These are phyloP conservation scores for Drosophila repleta DNA, from an alignment of 1,140 invertebrate species.

Conservation along the genomic window DNA sequence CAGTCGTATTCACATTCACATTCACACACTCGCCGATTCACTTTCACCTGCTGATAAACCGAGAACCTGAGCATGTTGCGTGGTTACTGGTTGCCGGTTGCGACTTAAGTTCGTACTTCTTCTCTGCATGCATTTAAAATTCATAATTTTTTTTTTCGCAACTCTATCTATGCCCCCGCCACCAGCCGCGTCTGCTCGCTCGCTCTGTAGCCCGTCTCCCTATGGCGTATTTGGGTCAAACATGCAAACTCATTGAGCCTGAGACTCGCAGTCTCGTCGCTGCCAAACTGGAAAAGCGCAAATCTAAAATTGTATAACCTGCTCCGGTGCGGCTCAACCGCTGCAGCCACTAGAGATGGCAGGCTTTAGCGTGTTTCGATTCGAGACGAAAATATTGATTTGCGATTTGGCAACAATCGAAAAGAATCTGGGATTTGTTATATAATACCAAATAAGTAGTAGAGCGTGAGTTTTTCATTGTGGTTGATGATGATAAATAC, in stretches of 20 bases:
- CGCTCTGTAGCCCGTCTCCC: conserved; percentile 10
- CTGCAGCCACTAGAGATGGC: conserved; percentile 16
- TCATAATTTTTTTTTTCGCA: conserved; percentile 35
- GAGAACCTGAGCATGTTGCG: conserved; percentile 43
- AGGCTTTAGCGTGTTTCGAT: not conserved
- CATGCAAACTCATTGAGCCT: conserved; percentile 76
- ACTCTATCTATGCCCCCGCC: conserved; percentile 13
- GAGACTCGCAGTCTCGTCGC: conserved; percentile 41
- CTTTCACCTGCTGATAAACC: conserved; percentile 57
- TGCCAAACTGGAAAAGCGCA: conserved; percentile 56
- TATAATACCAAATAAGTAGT: too few relatives aligned
- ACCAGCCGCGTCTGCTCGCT: conserved; percentile 7
- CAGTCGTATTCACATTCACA: conserved; percentile 25
- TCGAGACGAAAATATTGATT: conserved; percentile 13
- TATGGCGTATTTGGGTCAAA: conserved; percentile 73
- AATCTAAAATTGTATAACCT: conserved; percentile 79
- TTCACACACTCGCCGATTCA: conserved; percentile 62
- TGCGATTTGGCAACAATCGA: not conserved
- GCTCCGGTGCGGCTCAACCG: conserved; percentile 40
- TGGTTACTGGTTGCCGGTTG: too few relatives aligned
- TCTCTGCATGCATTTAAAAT: conserved; percentile 38
- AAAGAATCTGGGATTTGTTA: too few relatives aligned
- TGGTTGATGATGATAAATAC: too few relatives aligned
- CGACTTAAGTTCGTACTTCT: conserved; percentile 18
- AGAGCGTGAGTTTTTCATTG: too few relatives aligned